These are phyloP conservation scores for Bhutanitis thaidina DNA, from an alignment of 2,888 invertebrate genomes.

Conservation along the genomic window DNA sequence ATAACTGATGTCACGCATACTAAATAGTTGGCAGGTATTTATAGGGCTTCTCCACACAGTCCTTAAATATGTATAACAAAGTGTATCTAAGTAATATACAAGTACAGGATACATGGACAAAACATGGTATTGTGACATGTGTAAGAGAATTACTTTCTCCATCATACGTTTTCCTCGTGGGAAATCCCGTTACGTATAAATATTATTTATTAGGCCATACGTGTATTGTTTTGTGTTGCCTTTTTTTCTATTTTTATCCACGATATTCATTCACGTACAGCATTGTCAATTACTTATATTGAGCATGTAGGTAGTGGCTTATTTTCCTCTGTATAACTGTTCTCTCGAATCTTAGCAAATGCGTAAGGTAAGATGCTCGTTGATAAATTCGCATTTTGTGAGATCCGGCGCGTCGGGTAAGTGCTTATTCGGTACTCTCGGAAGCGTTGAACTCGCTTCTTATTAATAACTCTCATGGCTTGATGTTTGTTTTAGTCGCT, in stretches of 20 bases:
- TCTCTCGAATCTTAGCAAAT: background rate
- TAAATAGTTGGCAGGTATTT: too few relatives aligned
- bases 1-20: too few relatives aligned
- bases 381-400: conserved; percentile 42
- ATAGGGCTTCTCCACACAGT: too few relatives aligned
- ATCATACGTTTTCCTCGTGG: conserved; percentile 15
- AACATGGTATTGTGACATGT: conserved; percentile 6
- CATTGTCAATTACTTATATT: background rate
- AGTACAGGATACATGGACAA: too few relatives aligned
- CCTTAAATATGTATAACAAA: too few relatives aligned
- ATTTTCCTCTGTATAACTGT: conserved; percentile 33
- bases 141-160: conserved; percentile 16
- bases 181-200: conserved; percentile 17
- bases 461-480: conserved; percentile 74
- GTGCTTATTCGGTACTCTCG: conserved; percentile 46
- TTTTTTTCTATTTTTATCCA: conserved; percentile 3
- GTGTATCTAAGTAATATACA: too few relatives aligned
- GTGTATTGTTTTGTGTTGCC: conserved; percentile 11
- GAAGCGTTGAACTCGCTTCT: conserved; percentile 74
- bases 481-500: conserved; percentile 68
- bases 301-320: conserved; percentile 24
- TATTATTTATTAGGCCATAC: conserved; percentile 14
- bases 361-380: conserved; percentile 28
- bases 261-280: conserved; percentile 1
- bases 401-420: conserved; percentile 38